These are phyloP conservation scores for Danionella cerebrum DNA, from an alignment of 2,113 vertebrate species.

Conservation along the genomic window DNA sequence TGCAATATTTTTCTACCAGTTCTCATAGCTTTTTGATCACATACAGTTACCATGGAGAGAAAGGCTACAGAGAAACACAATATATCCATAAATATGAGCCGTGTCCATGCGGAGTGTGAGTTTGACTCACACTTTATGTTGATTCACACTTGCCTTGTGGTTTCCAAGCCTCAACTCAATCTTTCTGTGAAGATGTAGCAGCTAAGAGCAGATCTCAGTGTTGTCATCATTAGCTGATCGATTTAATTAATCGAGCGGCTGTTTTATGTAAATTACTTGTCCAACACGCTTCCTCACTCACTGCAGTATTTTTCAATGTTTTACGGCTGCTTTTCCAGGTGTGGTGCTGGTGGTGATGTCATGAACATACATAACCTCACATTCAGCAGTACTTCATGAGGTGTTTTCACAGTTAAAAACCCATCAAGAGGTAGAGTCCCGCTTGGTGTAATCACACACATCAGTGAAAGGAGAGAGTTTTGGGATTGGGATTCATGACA, in stretches of 20 bases:
- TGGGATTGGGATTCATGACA: conserved; percentile 27
- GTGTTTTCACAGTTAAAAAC: conserved; percentile 19
- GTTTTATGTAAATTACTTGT: conserved; percentile 4
- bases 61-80: conserved; percentile 11
- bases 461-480: conserved; percentile 25
- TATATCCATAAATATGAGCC: conserved; percentile 13
- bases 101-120: neutral
- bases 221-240: conserved; percentile 8
- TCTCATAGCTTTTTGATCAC: neutral
- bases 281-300: no score
- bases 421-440: conserved; percentile 24
- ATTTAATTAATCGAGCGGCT: neutral
- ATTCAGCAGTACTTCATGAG: neutral
- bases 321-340: neutral
- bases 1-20: neutral
- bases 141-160: neutral
- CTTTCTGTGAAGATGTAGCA: neutral
- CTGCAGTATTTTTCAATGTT: neutral
- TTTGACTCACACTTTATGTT: neutral
- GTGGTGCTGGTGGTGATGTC: neutral
- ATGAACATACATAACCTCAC: neutral
- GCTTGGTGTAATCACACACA: conserved; percentile 37
- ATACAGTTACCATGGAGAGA: conserved; percentile 21
- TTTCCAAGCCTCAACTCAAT: neutral
- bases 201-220: neutral